phyloP scores from a whole-genome alignment of 2,113 vertebrate genomes.

The Chaetops frenatus region DNA sequence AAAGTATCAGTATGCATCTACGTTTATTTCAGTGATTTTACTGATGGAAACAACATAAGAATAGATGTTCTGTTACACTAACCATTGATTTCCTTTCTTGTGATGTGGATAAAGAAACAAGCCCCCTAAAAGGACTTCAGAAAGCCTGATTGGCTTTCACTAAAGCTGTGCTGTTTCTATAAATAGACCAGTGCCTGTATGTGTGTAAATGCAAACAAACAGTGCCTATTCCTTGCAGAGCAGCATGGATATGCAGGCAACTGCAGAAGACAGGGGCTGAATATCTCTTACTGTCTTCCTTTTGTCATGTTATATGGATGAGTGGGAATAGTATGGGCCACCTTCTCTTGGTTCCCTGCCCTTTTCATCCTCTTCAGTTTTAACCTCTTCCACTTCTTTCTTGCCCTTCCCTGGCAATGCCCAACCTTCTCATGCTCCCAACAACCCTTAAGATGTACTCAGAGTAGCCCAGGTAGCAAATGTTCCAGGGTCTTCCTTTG shows the following conservation, averaged over 20 bases:
- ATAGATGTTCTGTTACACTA: background rate
- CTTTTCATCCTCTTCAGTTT: background rate
- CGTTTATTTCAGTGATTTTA: background rate
- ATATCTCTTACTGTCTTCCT: background rate
- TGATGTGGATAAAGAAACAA: background rate
- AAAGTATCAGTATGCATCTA: background rate
- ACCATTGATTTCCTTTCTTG: background rate
- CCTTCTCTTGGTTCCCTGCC: background rate
- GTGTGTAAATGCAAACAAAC: background rate
- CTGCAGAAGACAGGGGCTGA: background rate
- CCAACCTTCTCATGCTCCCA: background rate
- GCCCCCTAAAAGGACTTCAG: background rate
- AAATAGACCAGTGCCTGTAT: background rate
- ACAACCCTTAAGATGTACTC: background rate
- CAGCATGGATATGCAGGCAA: background rate
- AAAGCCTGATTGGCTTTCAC: slow-evolving; percentile 24
- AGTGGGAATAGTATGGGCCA: background rate
- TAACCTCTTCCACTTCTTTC: background rate
- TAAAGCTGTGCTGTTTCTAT: background rate
- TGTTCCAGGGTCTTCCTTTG: background rate
- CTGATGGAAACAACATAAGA: background rate
- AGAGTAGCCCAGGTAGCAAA: background rate
- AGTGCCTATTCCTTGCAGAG: background rate
- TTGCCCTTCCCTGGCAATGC: background rate
- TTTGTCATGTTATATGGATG: background rate